A percentile compares a stretch with the other conserved stretches of the same genome.
Conservation (phyloP, 2,797 vertebrate genomes). For the Holocentrus rufus region DNA sequence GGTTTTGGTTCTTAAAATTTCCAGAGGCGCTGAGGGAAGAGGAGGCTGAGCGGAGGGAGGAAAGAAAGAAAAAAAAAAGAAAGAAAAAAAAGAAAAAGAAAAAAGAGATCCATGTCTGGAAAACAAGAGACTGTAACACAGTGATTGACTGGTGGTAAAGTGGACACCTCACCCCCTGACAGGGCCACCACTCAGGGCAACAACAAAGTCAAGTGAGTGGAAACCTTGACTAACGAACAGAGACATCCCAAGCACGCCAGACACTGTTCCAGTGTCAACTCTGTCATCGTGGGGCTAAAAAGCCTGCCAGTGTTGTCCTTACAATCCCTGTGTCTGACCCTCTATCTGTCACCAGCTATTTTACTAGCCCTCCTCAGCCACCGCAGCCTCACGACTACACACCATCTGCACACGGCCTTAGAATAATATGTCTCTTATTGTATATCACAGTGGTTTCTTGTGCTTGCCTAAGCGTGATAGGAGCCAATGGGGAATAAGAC, state of each 20-base stretch:
- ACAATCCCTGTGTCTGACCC: conserved; percentile 41
- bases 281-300: conserved; percentile 63
- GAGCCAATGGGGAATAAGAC: conserved; percentile 40
- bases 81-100: not conserved
- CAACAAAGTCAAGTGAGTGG: conserved; percentile 67
- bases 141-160: conserved; percentile 63
- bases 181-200: conserved; percentile 19
- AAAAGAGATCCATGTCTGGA: conserved; percentile 8
- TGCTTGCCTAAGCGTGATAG: conserved; percentile 48
- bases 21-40: conserved; percentile 5
- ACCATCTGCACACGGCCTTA: conserved; percentile 25
- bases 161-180: conserved; percentile 55
- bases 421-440: conserved; percentile 42
- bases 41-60: not conserved
- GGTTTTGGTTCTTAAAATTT: not conserved
- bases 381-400: conserved; percentile 18
- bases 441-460: conserved; percentile 34
- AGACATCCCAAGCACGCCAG: conserved; percentile 50
- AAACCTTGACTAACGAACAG: conserved; percentile 62
- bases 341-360: conserved; percentile 61
- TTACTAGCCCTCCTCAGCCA: conserved; percentile 35
- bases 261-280: conserved; percentile 30
- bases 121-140: conserved; percentile 21
- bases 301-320: conserved; percentile 31
- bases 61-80: not conserved